Conservation (phyloP, 2,113 vertebrate genomes). For the rabbit (Oryctolagus cuniculus) region mOryCun1.1 NC_091440.1:18032501-18033000, state of each 20-base stretch:
- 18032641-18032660: neutral
- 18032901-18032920: neutral
- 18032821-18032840: neutral
- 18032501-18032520: neutral
- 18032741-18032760: neutral
- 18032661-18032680: neutral
- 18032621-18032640: conserved; percentile 26
- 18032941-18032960: neutral
- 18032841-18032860: neutral
- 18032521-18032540: neutral
- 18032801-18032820: neutral
- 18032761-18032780: neutral
- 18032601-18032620: neutral
- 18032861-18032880: neutral
- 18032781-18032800: neutral
- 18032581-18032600: neutral
- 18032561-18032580: neutral
- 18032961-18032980: neutral
- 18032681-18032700: neutral
- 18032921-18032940: neutral
- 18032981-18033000: conserved; percentile 54
- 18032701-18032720: neutral
- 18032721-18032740: neutral
- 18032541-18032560: neutral
- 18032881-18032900: neutral